phyloP scores from a whole-genome alignment of 2,797 vertebrate species.

The Scomberomorus guttatus region DNA sequence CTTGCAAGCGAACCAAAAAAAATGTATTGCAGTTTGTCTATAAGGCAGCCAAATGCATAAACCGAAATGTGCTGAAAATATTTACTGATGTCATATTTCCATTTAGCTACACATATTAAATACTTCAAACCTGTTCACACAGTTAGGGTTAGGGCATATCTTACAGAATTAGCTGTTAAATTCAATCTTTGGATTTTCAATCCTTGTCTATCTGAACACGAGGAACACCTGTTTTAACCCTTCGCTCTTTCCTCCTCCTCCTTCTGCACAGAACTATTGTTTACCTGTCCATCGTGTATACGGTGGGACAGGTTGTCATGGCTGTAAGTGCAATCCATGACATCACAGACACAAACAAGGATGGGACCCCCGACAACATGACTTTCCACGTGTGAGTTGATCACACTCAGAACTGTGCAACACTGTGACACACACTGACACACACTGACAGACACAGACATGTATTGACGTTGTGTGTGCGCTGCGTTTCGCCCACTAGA shows the following conservation, averaged over 20 bases:
- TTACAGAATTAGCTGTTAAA: constrained; percentile 8
- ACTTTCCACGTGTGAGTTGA: constrained; percentile 89
- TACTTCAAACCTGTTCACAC: neutral
- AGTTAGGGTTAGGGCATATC: neutral
- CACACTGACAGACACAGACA: too few relatives aligned
- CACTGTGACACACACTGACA: too few relatives aligned
- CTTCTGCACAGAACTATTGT: constrained; percentile 90
- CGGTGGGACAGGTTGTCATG: constrained; percentile 87
- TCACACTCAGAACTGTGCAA: neutral
- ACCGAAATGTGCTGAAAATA: neutral
- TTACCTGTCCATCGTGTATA: constrained; percentile 92
- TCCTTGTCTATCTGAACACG: constrained; percentile 3
- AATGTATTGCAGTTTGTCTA: neutral
- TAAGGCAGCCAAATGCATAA: neutral
- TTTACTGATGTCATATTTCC: neutral
- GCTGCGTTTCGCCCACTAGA: constrained; percentile 69
- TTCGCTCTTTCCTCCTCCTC: neutral
- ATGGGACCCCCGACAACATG: constrained; percentile 84
- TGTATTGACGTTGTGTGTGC: neutral
- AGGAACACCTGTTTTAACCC: neutral
- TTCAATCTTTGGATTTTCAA: constrained; percentile 36
- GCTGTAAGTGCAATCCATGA: constrained; percentile 91
- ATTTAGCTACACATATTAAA: neutral
- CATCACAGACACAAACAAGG: constrained; percentile 83
- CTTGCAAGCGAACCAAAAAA: neutral